Base-by-base conservation (phyloP, 2,797 vertebrate species). In the Odontamblyopus rebecca region DNA sequence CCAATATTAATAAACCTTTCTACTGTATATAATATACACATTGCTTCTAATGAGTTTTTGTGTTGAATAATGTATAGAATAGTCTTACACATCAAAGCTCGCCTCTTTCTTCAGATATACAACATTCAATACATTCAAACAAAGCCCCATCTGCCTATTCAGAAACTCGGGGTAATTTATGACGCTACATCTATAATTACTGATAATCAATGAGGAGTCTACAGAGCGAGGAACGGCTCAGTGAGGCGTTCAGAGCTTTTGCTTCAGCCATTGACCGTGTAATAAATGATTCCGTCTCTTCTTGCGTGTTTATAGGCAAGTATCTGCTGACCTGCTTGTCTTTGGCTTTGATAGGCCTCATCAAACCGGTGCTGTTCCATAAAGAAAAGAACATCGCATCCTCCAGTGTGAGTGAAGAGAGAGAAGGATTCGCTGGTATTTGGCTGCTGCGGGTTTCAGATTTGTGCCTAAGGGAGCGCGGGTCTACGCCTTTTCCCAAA, bases 11-110 rank as follows among this genome's bases (percentile, higher is more conserved):
- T 2, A 18, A 5, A n/a, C 16, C 18, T 18, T 54, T 54, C 16
- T 19, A 19, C 51, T n/a, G 51, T 19, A n/a, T n/a, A n/a, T 6
- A 9, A 63, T 76, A 81, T 85, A 84, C 74, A 65, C 8, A 9
- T 1, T 38, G 7, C 79, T 79, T 78, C 79, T 89, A 90, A 90
- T 87, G 80, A 88, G 86, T 70, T 73, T 50, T 77, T 74, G 75
- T 80, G 81, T 78, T 91, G 84, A 91, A 91, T 92, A 88, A 89
- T 91, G 88, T 41, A 88, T 41, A 53, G 70, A 73, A 64, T 68
- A 1, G 5, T 3, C 73, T 74, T 75, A 78, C 82, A 68, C 77
- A 77, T 85, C 81, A 74, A 41, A 41, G 56, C 41, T 1, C 30
- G 71, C 69, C 73, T 71, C 66, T 73, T 82, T 73, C 71, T 76